Evolutionary conservation across 2,797 vertebrate species (phyloP).

Genomic region (Phoebastria nigripes): DNA sequence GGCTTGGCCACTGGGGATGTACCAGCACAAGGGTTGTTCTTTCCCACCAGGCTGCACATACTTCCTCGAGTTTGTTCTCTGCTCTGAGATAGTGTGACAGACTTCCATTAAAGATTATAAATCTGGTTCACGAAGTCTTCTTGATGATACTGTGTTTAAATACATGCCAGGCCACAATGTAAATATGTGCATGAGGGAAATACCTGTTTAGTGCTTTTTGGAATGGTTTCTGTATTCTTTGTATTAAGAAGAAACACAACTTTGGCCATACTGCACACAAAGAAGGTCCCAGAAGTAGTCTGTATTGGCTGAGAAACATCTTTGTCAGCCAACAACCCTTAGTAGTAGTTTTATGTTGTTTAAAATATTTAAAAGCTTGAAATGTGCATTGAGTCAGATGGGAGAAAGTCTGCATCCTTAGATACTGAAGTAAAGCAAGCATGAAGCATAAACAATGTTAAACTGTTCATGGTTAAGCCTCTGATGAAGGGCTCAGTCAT

Average conservation of each 20-base stretch:
- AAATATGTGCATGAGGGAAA: not conserved
- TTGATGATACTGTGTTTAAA: not conserved
- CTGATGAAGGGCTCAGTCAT: not conserved
- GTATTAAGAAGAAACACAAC: not conserved
- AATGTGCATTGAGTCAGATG: not conserved
- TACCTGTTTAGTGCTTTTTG: not conserved
- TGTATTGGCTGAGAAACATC: not conserved
- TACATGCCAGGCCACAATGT: rapidly evolving
- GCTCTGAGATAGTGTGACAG: not conserved
- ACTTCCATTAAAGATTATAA: not conserved
- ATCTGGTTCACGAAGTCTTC: not conserved
- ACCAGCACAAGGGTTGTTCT: not conserved
- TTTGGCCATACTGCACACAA: not conserved
- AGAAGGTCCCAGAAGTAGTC: not conserved
- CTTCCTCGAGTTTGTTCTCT: not conserved
- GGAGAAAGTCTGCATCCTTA: not conserved
- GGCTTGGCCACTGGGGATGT: not conserved
- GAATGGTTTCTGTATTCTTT: not conserved
- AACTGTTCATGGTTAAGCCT: not conserved
- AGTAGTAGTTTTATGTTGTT: not conserved
- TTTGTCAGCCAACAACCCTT: not conserved
- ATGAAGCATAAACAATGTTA: not conserved
- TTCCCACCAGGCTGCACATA: not conserved
- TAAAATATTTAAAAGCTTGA: not conserved
- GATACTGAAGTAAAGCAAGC: not conserved